Conservation (phyloP, 1,140 invertebrate species). For the Anthonomus grandis region DNA sequence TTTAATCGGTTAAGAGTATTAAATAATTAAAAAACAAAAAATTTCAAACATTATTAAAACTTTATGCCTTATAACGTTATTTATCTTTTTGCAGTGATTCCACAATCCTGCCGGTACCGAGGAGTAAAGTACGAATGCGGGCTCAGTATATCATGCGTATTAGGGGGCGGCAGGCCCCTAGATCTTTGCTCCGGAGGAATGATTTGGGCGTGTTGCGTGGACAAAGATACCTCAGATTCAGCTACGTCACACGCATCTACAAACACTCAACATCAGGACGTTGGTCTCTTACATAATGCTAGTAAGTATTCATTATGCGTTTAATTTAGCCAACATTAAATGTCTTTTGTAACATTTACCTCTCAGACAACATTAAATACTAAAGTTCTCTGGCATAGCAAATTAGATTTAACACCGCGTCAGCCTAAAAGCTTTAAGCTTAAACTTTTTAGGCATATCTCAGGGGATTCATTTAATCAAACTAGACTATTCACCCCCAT, state of each 20-base stretch:
- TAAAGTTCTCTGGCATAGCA: too few species aligned
- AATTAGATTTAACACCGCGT: too few species aligned
- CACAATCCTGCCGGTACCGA: conserved; percentile 85
- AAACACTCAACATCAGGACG: conserved; percentile 54
- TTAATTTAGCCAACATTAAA: too few species aligned
- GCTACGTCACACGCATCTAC: conserved; percentile 31
- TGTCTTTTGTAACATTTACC: too few species aligned
- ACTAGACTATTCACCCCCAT: too few species aligned
- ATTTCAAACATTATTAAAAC: neutral
- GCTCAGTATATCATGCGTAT: conserved; percentile 83
- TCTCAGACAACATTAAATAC: too few species aligned
- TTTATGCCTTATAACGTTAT: conserved; percentile 5
- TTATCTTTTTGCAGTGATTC: conserved; percentile 82
- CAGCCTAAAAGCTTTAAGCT: too few species aligned
- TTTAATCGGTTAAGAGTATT: too few species aligned
- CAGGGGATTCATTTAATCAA: too few species aligned
- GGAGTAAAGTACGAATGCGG: conserved; percentile 86
- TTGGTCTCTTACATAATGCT: conserved; percentile 71
- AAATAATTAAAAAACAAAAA: neutral
- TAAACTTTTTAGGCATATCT: too few species aligned
- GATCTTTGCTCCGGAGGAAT: conserved; percentile 91
- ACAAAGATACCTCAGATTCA: conserved; percentile 59
- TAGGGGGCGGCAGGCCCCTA: conserved; percentile 79
- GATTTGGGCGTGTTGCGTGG: conserved; percentile 91
- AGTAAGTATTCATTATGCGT: conserved; percentile 68